phyloP scores from a whole-genome alignment of 1,140 invertebrate species.

The Drosophila varians region DNA sequence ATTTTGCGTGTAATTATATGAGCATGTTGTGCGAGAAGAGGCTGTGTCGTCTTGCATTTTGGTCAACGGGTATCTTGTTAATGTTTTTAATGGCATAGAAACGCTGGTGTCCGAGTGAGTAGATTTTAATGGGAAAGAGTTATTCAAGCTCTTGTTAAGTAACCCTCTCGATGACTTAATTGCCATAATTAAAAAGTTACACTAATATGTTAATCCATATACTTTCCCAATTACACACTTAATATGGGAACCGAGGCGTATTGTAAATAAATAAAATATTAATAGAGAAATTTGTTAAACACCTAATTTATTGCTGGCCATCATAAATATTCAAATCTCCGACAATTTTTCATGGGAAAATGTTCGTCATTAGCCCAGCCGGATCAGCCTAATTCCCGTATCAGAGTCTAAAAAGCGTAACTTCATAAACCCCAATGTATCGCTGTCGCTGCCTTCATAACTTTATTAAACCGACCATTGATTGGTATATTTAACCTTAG shows the following conservation, averaged over 20 bases:
- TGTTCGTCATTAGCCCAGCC: slow-evolving; percentile 13
- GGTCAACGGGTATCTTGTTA: slow-evolving; percentile 27
- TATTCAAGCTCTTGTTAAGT: neutral
- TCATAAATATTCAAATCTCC: slow-evolving; percentile 36
- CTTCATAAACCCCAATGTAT: slow-evolving; percentile 27
- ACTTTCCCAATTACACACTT: slow-evolving; percentile 18
- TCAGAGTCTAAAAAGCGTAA: slow-evolving; percentile 29
- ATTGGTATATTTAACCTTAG: slow-evolving; percentile 71
- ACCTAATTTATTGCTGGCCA: slow-evolving; percentile 7
- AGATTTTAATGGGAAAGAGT: slow-evolving; percentile 16
- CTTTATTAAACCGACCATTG: slow-evolving; percentile 45
- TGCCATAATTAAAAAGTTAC: slow-evolving; percentile 16
- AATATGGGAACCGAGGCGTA: slow-evolving; percentile 35
- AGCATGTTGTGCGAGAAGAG: slow-evolving; percentile 63
- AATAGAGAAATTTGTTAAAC: slow-evolving; percentile 11
- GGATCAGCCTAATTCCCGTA: slow-evolving; percentile 17
- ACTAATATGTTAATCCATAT: slow-evolving; percentile 22
- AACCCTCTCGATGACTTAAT: slow-evolving; percentile 6
- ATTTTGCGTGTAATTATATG: slow-evolving; percentile 79
- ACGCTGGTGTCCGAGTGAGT: neutral
- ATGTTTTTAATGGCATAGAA: slow-evolving; percentile 9
- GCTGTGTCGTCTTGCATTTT: slow-evolving; percentile 14
- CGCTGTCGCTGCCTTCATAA: slow-evolving; percentile 30
- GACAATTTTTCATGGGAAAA: slow-evolving; percentile 46
- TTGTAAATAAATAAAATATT: slow-evolving; percentile 17